Percentiles rank a stretch among this genome's conserved stretches.
Conservation (phyloP, 2,797 vertebrate species). For the Sebastes diploproa region DNA sequence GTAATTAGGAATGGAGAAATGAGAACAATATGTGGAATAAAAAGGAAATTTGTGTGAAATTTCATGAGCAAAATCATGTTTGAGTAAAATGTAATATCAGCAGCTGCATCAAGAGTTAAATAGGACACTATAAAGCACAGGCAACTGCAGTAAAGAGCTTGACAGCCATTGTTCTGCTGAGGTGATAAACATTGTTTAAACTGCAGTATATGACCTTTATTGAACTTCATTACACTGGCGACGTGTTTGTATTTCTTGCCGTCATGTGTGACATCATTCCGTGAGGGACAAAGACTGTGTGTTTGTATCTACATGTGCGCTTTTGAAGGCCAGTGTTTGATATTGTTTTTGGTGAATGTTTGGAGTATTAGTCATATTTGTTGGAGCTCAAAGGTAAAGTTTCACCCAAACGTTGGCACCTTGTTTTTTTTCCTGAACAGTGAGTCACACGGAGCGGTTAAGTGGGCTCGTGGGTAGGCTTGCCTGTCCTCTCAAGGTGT, state of each 20-base stretch:
- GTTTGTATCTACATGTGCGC: background rate
- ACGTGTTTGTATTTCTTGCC: background rate
- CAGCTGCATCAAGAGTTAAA: conserved; percentile 9
- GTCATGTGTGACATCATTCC: background rate
- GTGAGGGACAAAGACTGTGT: background rate
- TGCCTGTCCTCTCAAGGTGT: conserved; percentile 40
- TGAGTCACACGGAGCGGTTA: conserved; percentile 38
- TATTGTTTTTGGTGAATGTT: background rate
- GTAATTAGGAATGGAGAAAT: background rate
- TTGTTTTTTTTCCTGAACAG: background rate
- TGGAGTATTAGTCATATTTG: conserved; percentile 57
- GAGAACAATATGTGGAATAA: background rate
- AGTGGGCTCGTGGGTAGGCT: conserved; percentile 2
- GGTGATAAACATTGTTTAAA: conserved; percentile 45
- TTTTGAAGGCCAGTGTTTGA: background rate
- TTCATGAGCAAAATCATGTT: background rate
- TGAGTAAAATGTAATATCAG: background rate
- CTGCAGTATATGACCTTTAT: conserved; percentile 27
- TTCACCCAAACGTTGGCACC: conserved; percentile 47
- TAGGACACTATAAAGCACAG: conserved; percentile 19
- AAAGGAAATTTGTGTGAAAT: background rate
- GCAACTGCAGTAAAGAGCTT: conserved; percentile 28
- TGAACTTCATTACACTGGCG: background rate
- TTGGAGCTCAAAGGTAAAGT: conserved; percentile 55
- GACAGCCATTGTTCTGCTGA: conserved; percentile 47